Conservation (phyloP, 1,140 invertebrate genomes). For the Dermatophagoides farinae region DNA sequence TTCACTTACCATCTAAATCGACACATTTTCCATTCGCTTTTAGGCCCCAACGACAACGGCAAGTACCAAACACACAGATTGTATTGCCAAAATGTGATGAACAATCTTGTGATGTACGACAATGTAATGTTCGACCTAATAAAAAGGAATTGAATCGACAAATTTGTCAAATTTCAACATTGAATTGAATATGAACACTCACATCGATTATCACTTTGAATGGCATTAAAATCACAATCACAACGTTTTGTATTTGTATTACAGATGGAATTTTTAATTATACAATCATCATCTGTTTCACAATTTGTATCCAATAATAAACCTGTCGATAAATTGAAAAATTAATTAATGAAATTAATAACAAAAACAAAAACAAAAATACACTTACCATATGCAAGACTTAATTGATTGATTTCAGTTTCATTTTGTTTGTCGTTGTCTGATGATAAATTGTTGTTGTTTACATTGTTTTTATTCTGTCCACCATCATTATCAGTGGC, state of each 20-base stretch:
- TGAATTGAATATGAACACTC: not conserved
- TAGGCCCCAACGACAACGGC: slow-evolving; percentile 3
- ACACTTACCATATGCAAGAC: slow-evolving; percentile 1
- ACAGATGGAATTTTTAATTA: not conserved
- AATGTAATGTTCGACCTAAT: not conserved
- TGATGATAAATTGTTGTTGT: not conserved
- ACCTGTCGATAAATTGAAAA: not conserved
- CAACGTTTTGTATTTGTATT: not conserved
- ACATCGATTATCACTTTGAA: not conserved
- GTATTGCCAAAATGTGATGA: not conserved
- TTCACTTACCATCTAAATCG: not conserved
- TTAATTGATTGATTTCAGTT: not conserved
- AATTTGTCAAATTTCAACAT: no score
- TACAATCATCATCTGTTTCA: slow-evolving; percentile 1
- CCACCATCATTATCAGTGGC: not conserved
- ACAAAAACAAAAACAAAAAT: not conserved
- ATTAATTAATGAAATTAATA: not conserved
- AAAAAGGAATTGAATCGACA: not conserved
- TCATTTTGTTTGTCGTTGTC: no score
- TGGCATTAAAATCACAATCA: slow-evolving; percentile 6
- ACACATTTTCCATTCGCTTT: slow-evolving; percentile 9
- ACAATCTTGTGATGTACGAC: not conserved
- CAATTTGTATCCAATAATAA: slow-evolving; percentile 1
- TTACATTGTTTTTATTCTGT: no score
- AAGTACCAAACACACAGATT: not conserved